Base-by-base conservation (phyloP, 1,140 invertebrate species). In the Temnothorax curvispinosus region DNA sequence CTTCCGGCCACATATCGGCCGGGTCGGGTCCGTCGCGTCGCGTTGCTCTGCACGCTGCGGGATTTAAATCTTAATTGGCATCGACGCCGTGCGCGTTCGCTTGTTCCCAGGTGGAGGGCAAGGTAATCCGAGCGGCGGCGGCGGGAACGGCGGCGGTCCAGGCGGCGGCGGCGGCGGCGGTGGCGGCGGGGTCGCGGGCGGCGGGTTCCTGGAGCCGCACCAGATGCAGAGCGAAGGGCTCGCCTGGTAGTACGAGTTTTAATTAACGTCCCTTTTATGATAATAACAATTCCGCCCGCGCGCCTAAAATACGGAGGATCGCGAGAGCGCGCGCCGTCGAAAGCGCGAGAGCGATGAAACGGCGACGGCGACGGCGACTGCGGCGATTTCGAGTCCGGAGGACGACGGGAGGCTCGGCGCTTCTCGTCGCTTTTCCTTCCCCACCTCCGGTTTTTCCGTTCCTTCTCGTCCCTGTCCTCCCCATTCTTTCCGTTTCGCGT, bases 171-270 rank as follows among this genome's bases (percentile, higher is more conserved):
- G 92, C 71, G 95, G 95, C 58, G 94, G 94, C 88, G 95, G 96
- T 80, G 94, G 95, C 58, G 95, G 95, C 50, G 95, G 95, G 75
- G 96, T 96, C 87, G 96, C 96, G 87, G 95, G 95, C 76, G 96
- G 96, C 88, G 96, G 96, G 86, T 97, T 97, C 93, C 96, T 97
- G 81, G 97, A 97, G 95, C 96, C 96, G 81, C 97, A 97, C 94
- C 96, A 97, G 95, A 96, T 97, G 94, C 96, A 97, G 94, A 97
- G 96, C 95, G 97, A 97, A 94, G 96, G 96, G 77, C 96, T 97
- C 91, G 97, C 97, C 95, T 97, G 97, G 97, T 97, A 97, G 94
- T 94, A 95, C 91, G 92, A 93, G 91, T 91, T 95, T 95, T 94
- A 93, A 94, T 94, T 94, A 87, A 72, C 85, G 88, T 90, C 75